These are phyloP conservation scores for Tyto alba DNA, from an alignment of 2,113 vertebrate species.

Conservation along the genomic window DNA sequence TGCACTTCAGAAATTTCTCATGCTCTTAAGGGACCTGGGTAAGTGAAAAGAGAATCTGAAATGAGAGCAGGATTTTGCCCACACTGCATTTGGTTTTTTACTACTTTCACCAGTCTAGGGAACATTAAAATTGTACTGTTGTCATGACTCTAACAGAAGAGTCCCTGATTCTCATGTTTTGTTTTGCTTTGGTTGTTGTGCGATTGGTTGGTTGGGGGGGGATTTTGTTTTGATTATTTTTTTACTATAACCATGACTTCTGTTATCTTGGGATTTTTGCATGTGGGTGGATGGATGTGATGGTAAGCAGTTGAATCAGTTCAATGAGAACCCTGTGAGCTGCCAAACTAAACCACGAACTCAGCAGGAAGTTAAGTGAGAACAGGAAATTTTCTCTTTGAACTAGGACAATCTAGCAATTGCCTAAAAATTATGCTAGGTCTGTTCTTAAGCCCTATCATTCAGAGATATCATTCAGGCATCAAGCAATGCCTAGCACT, in stretches of 20 bases:
- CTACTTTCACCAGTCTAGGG: not conserved
- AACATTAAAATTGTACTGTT: not conserved
- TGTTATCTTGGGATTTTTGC: conserved; percentile 3
- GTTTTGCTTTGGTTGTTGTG: not conserved
- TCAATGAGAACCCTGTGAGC: not conserved
- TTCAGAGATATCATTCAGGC: not conserved
- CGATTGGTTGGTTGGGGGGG: not conserved
- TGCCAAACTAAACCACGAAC: conserved; percentile 34
- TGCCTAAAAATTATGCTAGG: not conserved
- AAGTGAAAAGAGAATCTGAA: not conserved
- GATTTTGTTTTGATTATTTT: not conserved
- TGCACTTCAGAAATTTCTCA: not conserved
- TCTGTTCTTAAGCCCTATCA: not conserved
- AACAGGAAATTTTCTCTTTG: not conserved
- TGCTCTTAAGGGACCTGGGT: not conserved
- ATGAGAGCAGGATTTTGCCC: not conserved
- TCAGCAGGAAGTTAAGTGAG: not conserved
- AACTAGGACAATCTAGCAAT: not conserved
- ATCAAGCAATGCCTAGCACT: not conserved
- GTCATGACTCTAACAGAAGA: not conserved
- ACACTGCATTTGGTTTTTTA: not conserved
- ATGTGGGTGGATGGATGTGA: not conserved
- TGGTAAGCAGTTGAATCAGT: not conserved
- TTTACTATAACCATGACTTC: not conserved
- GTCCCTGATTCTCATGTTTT: not conserved